phyloP scores from a whole-genome alignment of 2,113 vertebrate genomes.

The Stigmatopora argus region DNA sequence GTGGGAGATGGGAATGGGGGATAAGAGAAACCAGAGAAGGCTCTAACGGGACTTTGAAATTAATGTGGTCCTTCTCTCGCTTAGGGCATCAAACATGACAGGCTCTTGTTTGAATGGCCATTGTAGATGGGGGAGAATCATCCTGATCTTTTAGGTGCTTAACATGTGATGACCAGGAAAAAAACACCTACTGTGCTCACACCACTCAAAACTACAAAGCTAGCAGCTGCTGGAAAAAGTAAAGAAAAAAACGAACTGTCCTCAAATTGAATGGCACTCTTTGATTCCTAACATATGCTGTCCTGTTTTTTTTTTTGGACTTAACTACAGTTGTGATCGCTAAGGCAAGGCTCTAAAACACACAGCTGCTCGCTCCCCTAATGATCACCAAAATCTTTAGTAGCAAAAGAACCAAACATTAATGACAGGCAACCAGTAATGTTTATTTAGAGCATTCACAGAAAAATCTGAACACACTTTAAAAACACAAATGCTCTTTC shows the following conservation, averaged over 20 bases:
- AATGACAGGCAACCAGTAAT: not conserved
- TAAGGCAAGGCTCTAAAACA: slow-evolving; percentile 6
- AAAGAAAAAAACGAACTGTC: slow-evolving; percentile 28
- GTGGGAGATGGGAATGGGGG: slow-evolving; percentile 15
- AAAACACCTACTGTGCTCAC: slow-evolving; percentile 26
- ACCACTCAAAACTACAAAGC: slow-evolving; percentile 30
- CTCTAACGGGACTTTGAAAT: slow-evolving; percentile 56
- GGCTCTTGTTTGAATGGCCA: slow-evolving; percentile 47
- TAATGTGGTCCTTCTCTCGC: slow-evolving; percentile 60
- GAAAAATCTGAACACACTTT: not conserved
- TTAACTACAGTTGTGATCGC: slow-evolving; percentile 19
- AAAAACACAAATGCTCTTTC: not conserved
- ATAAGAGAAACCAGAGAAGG: slow-evolving; percentile 27
- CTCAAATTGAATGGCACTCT: slow-evolving; percentile 60
- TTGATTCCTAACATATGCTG: slow-evolving; percentile 55
- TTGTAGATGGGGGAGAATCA: slow-evolving; percentile 38
- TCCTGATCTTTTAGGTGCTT: slow-evolving; percentile 69
- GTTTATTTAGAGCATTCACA: slow-evolving; percentile 7
- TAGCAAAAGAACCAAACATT: not conserved
- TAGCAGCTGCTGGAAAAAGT: slow-evolving; percentile 48
- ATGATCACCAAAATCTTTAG: slow-evolving; percentile 12
- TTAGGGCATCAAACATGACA: slow-evolving; percentile 55
- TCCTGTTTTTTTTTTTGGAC: slow-evolving; percentile 10
- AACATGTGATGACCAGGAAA: slow-evolving; percentile 67
- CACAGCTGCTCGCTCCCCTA: slow-evolving; percentile 18